A percentile compares a stretch with the other conserved stretches of the same genome.
Conservation (phyloP, 2,113 vertebrate genomes). For the Leiothrix lutea region DNA sequence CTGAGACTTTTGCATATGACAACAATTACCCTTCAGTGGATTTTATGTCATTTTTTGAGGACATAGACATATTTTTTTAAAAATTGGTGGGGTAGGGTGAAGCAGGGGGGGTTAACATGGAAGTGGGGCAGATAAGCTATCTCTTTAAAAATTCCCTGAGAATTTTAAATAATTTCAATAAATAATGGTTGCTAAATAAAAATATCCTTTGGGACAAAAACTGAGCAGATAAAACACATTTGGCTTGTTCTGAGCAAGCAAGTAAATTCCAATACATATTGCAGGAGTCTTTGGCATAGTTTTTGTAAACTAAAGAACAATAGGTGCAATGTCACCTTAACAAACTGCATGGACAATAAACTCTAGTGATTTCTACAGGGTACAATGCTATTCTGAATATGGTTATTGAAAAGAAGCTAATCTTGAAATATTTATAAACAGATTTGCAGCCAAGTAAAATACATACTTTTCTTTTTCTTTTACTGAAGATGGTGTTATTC, state of each 20-base stretch:
- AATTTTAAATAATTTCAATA: not conserved
- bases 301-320: not conserved
- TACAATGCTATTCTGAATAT: not conserved
- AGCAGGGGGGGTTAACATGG: rapidly evolving
- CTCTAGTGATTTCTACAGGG: not conserved
- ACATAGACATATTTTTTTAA: not conserved
- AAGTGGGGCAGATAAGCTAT: not conserved
- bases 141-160: not conserved
- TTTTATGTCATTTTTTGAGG: not conserved
- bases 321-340: not conserved
- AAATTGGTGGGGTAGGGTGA: rapidly evolving
- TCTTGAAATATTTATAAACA: not conserved
- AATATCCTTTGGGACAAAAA: not conserved
- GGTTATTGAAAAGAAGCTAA: not conserved
- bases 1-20: not conserved
- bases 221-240: not conserved
- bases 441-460: not conserved
- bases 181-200: not conserved
- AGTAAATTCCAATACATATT: not conserved
- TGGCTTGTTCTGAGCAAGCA: not conserved
- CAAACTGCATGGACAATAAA: not conserved
- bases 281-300: not conserved
- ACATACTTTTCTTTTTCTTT: not conserved
- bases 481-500: not conserved
- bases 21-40: not conserved